Conservation (phyloP, 2,113 vertebrate species). For the Notarius lentiginosus region DNA sequence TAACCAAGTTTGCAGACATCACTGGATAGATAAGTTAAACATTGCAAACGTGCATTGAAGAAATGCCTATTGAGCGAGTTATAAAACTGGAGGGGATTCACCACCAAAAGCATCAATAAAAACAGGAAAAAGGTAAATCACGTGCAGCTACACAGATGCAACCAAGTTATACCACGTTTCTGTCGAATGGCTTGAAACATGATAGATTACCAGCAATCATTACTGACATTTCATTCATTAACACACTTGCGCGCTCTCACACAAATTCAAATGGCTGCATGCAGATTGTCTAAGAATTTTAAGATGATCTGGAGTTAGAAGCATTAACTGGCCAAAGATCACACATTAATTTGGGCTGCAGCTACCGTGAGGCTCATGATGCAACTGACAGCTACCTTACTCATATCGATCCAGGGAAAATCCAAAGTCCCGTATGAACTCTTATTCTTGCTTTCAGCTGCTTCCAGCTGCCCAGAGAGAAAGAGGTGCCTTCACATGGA, state of each 20-base stretch:
- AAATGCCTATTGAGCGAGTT: neutral
- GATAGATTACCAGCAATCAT: neutral
- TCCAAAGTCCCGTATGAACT: conserved; percentile 54
- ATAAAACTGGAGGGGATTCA: neutral
- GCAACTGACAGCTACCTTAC: conserved; percentile 62
- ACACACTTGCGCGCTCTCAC: neutral
- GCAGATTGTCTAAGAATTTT: conserved; percentile 24
- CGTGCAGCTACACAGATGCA: neutral
- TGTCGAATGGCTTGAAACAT: neutral
- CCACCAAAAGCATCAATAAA: too few relatives aligned
- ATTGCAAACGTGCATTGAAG: neutral
- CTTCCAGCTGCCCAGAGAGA: conserved; percentile 60
- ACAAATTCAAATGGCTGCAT: conserved; percentile 37
- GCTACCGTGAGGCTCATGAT: conserved; percentile 25
- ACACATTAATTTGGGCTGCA: conserved; percentile 11
- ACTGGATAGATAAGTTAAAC: neutral
- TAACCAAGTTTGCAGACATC: neutral
- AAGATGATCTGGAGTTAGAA: conserved; percentile 23
- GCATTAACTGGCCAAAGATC: conserved; percentile 33
- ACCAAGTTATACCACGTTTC: neutral
- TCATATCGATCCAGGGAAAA: conserved; percentile 51
- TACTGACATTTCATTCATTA: conserved; percentile 1
- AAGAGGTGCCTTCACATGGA: conserved; percentile 22
- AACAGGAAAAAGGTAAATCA: neutral
- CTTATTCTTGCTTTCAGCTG: conserved; percentile 58